phyloP scores from a whole-genome alignment of 2,113 vertebrate species.

The Lathamus discolor region DNA sequence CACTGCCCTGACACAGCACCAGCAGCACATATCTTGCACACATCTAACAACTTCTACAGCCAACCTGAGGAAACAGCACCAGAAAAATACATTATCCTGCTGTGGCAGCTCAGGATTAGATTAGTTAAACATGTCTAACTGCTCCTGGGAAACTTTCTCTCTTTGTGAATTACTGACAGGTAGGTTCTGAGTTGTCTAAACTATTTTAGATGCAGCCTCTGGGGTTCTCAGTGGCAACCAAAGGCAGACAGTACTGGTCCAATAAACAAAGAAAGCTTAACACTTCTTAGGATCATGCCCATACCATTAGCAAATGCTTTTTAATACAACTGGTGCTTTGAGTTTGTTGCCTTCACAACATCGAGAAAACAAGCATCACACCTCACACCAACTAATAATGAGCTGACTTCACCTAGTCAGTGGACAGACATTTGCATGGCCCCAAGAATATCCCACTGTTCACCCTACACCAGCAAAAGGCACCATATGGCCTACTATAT shows the following conservation, averaged over 20 bases:
- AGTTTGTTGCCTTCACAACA: constrained; percentile 47
- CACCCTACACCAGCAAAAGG: constrained; percentile 60
- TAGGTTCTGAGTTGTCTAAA: neutral
- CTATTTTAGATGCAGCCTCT: neutral
- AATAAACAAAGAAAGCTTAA: neutral
- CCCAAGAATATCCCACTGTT: constrained; percentile 53
- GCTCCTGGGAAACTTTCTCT: neutral
- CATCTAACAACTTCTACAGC: neutral
- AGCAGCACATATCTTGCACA: neutral
- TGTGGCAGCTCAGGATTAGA: neutral
- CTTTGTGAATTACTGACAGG: neutral
- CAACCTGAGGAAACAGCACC: neutral
- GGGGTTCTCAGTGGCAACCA: neutral
- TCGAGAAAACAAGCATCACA: constrained; percentile 41
- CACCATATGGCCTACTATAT: constrained; percentile 63
- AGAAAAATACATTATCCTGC: neutral
- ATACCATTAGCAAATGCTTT: constrained; percentile 29
- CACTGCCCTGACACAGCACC: neutral
- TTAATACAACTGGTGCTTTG: constrained; percentile 11
- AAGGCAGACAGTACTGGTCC: neutral
- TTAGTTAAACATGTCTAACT: neutral
- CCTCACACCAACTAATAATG: constrained; percentile 40
- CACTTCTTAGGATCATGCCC: neutral
- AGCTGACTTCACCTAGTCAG: constrained; percentile 56
- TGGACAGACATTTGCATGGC: constrained; percentile 34